phyloP scores from a whole-genome alignment of 92 coral and sea anemone genomes.

The Phenganax subtilis region DNA sequence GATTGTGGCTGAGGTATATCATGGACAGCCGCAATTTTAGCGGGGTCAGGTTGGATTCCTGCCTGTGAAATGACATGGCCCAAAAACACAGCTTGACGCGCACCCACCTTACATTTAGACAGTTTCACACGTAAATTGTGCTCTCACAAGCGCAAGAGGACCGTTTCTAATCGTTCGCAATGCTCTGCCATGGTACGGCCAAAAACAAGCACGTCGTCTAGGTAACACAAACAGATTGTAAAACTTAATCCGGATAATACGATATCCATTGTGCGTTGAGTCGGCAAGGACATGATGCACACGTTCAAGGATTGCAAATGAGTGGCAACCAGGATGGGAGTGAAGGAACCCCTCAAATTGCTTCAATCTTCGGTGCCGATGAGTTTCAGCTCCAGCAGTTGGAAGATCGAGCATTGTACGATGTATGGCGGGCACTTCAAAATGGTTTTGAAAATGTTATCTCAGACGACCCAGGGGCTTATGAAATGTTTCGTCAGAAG shows the following conservation, averaged over 20 bases:
- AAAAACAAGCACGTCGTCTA: neutral
- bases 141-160: neutral
- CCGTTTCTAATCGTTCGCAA: constrained; percentile 10
- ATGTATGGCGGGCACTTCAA: constrained; percentile 4
- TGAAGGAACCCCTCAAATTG: constrained; percentile 5
- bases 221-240: too few relatives aligned
- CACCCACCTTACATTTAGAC: neutral
- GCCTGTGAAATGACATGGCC: neutral
- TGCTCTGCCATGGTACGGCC: constrained; percentile 19
- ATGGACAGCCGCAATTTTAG: neutral
- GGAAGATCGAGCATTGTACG: neutral
- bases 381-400: neutral
- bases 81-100: neutral
- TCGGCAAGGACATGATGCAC: too few relatives aligned
- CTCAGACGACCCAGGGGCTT: neutral
- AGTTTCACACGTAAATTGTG: neutral
- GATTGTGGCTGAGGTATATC: constrained; percentile 3
- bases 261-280: constrained; percentile 22
- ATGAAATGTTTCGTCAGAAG: neutral
- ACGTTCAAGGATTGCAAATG: constrained; percentile 3
- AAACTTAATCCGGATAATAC: neutral
- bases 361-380: constrained; percentile 14
- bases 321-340: neutral
- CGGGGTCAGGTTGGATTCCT: constrained; percentile 19
- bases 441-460: neutral